Percentiles rank a stretch among this genome's conserved stretches.
These are phyloP conservation scores for Ciconia boyciana DNA, from an alignment of 2,113 vertebrate species.

Conservation along the genomic window DNA sequence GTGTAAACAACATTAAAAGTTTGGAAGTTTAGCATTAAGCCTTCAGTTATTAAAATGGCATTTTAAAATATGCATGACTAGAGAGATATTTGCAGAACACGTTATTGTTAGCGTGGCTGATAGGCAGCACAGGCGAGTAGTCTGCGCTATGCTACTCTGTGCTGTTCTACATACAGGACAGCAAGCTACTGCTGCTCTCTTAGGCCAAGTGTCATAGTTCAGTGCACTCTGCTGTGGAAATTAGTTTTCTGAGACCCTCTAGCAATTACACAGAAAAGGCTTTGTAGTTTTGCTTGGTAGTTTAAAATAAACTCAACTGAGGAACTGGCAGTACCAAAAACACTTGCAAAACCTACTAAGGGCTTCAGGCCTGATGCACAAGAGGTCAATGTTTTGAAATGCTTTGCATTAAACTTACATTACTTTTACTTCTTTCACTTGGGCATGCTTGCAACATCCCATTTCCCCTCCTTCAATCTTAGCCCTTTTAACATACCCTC, in stretches of 20 bases:
- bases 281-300: not conserved
- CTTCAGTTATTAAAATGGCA: not conserved
- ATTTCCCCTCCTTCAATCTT: not conserved
- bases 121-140: not conserved
- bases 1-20: not conserved
- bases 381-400: not conserved
- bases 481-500: not conserved
- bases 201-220: not conserved
- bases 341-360: not conserved
- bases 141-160: not conserved
- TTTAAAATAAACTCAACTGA: not conserved
- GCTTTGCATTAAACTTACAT: not conserved
- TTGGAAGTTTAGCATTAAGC: constrained; percentile 7
- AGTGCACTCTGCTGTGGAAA: not conserved
- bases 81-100: not conserved
- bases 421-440: not conserved
- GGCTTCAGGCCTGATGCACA: not conserved
- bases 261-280: not conserved
- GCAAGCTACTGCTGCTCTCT: not conserved
- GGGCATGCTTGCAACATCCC: not conserved
- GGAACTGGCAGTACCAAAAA: not conserved
- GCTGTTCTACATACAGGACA: not conserved
- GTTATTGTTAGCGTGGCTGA: not conserved
- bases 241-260: not conserved
- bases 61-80: not conserved